Evolutionary conservation across 2,888 invertebrate genomes (phyloP), one percentile per base, ranked within the genome.

Genomic region (Biston betularia): DNA sequence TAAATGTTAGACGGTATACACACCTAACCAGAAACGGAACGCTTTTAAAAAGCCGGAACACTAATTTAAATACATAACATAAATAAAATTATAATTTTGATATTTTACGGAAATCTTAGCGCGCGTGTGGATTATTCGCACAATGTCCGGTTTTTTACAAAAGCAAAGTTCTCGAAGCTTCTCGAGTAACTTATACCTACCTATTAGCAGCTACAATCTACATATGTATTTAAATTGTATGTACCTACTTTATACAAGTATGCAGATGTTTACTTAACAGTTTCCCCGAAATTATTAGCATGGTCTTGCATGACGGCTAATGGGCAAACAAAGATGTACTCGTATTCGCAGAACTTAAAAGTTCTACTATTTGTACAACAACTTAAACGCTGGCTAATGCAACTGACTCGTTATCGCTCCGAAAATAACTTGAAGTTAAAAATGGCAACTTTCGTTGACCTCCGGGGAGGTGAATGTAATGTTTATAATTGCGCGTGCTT

Each of bases 401-500:
- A 44, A 56, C 14, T 56, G n/a, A 34, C 34, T 45, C 14, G 55
- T 44, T 44, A 44, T 12, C 8, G 54, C 0, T 54, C 42, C 24
- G 1, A 53, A 61, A 53, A 61, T 53, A 61, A 53, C 53, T 24
- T 10, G 45, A 52, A 24, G 52, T 49, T 52, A 52, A 60, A 52
- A 50, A 60, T 60, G 24, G 40, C 49, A 60, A 60, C 60, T 61
- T 61, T 61, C 61, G n/a, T 61, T 53, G 61, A 61, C 61, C 61
- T 52, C 61, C 61, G 7, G 24, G 8, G 24, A 44, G 52, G 53
- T 46, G 61, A 61, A 53, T 52, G 61, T 48, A 58, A 49, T 40
- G 49, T 24, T 61, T 56, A 15, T 52, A 46, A 61, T 61, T 45
- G 48, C 12, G 24, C 24, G 14, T 38, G 35, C 45, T 61, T 53